Conservation (phyloP, 2,113 vertebrate genomes). For the Orycteropus afer region DNA sequence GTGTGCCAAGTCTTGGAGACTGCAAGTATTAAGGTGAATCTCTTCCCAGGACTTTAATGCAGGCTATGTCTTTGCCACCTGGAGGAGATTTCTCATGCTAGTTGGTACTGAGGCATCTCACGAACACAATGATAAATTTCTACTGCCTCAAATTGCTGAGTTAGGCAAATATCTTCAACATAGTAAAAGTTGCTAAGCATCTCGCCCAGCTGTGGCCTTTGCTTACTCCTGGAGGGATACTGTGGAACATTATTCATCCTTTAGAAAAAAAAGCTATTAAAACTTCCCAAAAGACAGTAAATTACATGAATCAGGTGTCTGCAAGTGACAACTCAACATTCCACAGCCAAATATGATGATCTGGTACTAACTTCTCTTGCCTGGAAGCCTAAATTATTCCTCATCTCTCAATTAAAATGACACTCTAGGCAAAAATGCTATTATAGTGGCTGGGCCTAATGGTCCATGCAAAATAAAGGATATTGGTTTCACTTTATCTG, state of each 20-base stretch:
- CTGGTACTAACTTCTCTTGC: constrained; percentile 62
- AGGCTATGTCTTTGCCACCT: not conserved
- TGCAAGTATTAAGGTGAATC: fast-evolving
- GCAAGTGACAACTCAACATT: constrained; percentile 71
- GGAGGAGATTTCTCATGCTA: not conserved
- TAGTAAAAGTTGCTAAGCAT: constrained; percentile 50
- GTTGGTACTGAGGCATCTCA: not conserved
- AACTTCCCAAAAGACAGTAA: constrained; percentile 75
- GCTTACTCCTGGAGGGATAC: not conserved
- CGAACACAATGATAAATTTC: constrained; percentile 62
- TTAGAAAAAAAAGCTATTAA: constrained; percentile 76
- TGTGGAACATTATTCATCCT: constrained; percentile 72
- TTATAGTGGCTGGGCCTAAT: not conserved
- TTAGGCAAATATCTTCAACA: constrained; percentile 49
- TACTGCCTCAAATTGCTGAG: constrained; percentile 24
- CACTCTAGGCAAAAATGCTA: not conserved
- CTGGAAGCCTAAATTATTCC: constrained; percentile 71
- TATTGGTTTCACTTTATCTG: not conserved
- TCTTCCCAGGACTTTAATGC: not conserved
- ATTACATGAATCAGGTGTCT: constrained; percentile 75
- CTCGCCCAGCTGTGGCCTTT: constrained; percentile 53
- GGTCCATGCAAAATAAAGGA: not conserved
- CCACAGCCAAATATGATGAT: constrained; percentile 62
- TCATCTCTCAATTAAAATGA: constrained; percentile 74
- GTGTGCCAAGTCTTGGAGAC: fast-evolving